Base-by-base conservation (phyloP, 1,140 invertebrate genomes). In the Polyergus mexicanus region DNA sequence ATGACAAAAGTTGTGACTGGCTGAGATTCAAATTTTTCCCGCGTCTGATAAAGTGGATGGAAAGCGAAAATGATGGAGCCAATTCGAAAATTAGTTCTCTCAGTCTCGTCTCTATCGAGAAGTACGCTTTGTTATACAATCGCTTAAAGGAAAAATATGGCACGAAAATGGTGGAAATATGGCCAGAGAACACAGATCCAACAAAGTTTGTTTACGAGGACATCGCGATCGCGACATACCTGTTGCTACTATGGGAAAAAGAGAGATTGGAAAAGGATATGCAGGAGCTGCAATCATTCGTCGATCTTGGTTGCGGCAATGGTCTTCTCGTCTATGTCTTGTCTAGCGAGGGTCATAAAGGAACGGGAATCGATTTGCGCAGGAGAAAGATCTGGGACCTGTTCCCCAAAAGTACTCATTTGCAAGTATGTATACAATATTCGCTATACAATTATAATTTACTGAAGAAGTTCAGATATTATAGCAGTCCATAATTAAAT, bases 251-350 rank as follows among this genome's bases (percentile, higher is more conserved):
- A 0, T 98, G 98, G 98, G 95, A 96, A 66, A 90, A 95, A 56
- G 95, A 96, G 69, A 94, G 95, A 89, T 92, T 65, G 92, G 93
- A 94, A 71, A 93, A 94, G 35, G 93, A 93, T 58, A 92, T 93
- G 25, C 28, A 89, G 32, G 86, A 93, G 54, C 93, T 95, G 84
- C 97, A 98, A 91, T 96, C 95, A 2, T 99, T 99, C 96, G 96
- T 99, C 1, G 99, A 99, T 95, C 95, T 99, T 41, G 99, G 99
- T 0, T 99, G 99, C 96, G 99, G 99, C 0, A 99, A 99, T 96
- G 99, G 99, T 28, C 95, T 99, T 16, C 95, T 99, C 3, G 98
- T 99, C 13, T 97, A 98, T 95, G 97, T 99, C 84, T 95, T 99
- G 11, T 96, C 96, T 51, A 96, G 96, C 87, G 98, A 99, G 96